These are phyloP conservation scores for Timema podura DNA, from an alignment of 2,888 invertebrate genomes.

Conservation along the genomic window DNA sequence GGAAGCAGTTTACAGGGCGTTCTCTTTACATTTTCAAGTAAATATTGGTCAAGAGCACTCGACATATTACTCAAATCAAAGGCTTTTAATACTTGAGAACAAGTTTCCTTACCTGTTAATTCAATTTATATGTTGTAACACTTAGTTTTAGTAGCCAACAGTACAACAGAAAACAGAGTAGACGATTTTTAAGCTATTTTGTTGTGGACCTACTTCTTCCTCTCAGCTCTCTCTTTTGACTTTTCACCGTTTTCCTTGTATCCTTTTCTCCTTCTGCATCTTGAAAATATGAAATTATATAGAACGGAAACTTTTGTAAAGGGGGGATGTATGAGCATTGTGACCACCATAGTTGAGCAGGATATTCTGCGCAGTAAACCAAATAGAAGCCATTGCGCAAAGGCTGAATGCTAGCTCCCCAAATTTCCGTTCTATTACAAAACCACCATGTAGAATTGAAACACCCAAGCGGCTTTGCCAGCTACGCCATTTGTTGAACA, in stretches of 20 bases:
- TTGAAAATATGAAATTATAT: constrained; percentile 23
- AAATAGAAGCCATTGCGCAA: constrained; percentile 21
- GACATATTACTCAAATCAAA: constrained; percentile 11
- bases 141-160: constrained; percentile 23
- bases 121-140: constrained; percentile 19
- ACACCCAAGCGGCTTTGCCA: not conserved
- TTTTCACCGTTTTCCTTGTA: constrained; percentile 36
- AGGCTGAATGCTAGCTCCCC: constrained; percentile 15
- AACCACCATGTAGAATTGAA: constrained; percentile 20
- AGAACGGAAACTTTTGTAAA: constrained; percentile 22
- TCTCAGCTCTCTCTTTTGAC: constrained; percentile 45
- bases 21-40: constrained; percentile 24
- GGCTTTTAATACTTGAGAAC: constrained; percentile 5
- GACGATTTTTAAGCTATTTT: constrained; percentile 33
- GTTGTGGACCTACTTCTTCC: constrained; percentile 48
- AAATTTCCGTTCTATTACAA: constrained; percentile 14
- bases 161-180: constrained; percentile 28
- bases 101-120: constrained; percentile 25
- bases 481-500: constrained; percentile 8
- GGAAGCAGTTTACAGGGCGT: constrained; percentile 24
- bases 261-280: constrained; percentile 33
- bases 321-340: too few species aligned
- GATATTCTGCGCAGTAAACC: constrained; percentile 12
- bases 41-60: constrained; percentile 18
- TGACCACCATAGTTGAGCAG: too few species aligned